Evolutionary conservation across 2,113 vertebrate genomes (phyloP).

Genomic region (Haliaeetus leucogaster): DNA sequence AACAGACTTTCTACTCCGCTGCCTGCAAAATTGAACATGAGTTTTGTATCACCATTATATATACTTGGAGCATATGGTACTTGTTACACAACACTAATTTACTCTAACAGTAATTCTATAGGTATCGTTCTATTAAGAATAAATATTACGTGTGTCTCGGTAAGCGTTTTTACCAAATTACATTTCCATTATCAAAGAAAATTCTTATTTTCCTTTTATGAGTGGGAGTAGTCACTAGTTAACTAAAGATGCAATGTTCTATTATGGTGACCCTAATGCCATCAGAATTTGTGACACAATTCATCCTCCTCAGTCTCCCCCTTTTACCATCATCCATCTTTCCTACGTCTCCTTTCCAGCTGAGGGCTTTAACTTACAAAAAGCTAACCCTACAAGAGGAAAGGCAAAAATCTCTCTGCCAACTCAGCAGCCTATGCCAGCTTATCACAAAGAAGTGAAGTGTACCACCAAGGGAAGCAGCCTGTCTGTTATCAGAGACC

Average conservation of each 20-base stretch:
- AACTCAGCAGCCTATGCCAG: not conserved
- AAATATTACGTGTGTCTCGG: rapidly evolving
- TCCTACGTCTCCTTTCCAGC: not conserved
- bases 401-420: not conserved
- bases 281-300: rapidly evolving
- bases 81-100: not conserved
- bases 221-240: not conserved
- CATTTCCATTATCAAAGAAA: not conserved
- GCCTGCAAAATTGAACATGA: rapidly evolving
- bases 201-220: not conserved
- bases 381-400: not conserved
- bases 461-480: not conserved
- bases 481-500: not conserved
- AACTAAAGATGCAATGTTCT: not conserved
- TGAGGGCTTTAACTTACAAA: not conserved
- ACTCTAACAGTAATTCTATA: not conserved
- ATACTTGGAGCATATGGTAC: not conserved
- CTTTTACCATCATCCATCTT: not conserved
- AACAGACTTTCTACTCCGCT: not conserved
- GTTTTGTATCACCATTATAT: not conserved
- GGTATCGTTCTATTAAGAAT: not conserved
- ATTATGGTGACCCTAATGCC: not conserved
- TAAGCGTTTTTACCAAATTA: not conserved
- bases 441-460: not conserved
- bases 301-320: not conserved